A percentile compares a stretch with the other conserved stretches of the same genome.
phyloP scores from a whole-genome alignment of 2,113 vertebrate species.

The Drymodes brunneopygia region DNA sequence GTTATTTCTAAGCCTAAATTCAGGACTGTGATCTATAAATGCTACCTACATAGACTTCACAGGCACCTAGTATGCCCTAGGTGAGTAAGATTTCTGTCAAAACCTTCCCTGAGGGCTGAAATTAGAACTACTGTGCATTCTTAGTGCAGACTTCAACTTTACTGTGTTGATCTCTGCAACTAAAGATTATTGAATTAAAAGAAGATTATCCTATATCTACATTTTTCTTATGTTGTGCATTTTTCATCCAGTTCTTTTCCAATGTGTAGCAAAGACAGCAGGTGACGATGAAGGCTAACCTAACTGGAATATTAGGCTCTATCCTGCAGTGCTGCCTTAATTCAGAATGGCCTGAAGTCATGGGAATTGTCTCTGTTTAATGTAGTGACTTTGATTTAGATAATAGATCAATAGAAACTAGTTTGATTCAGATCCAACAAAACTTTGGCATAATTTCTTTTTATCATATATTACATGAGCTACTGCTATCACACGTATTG shows the following conservation, averaged over 20 bases:
- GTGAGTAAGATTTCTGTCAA: background rate
- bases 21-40: background rate
- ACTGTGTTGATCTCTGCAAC: background rate
- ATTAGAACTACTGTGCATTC: background rate
- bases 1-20: background rate
- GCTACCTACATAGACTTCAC: background rate
- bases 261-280: background rate
- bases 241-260: background rate
- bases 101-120: background rate
- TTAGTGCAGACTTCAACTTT: background rate
- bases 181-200: background rate
- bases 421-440: background rate
- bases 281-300: background rate
- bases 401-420: background rate
- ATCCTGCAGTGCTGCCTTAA: background rate
- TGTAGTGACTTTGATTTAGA: background rate
- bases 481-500: background rate
- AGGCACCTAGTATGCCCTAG: background rate
- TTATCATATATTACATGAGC: background rate
- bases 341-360: background rate
- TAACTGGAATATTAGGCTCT: background rate
- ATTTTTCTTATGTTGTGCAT: background rate
- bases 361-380: background rate
- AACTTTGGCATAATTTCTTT: background rate
- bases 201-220: background rate